Evolutionary conservation across 2,888 invertebrate genomes (phyloP).

Genomic region (Trachelus troglodyta): DNA sequence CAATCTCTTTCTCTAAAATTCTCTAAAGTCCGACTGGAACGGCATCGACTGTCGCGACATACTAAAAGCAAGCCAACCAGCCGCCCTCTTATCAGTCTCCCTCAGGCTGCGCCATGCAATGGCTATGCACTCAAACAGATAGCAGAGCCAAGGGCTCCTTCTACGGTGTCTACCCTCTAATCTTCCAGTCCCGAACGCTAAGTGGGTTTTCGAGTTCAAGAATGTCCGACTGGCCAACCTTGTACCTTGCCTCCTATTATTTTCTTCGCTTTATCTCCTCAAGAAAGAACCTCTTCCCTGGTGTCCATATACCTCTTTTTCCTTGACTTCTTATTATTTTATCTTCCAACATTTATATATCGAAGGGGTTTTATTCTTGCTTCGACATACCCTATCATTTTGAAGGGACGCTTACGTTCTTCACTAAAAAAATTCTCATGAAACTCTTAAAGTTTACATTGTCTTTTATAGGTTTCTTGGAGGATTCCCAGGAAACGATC

Average conservation of each 20-base stretch:
- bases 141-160: conserved; percentile 25
- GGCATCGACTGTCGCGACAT: conserved; percentile 30
- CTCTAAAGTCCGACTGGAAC: neutral
- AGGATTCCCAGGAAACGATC: neutral
- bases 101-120: conserved; percentile 23
- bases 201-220: conserved; percentile 61
- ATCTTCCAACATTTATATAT: neutral
- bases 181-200: conserved; percentile 50
- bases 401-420: neutral
- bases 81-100: conserved; percentile 48
- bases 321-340: conserved; percentile 10
- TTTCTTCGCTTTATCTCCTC: conserved; percentile 1
- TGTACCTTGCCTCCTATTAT: conserved; percentile 13
- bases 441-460: neutral
- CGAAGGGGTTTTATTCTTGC: neutral
- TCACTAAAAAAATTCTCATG: neutral
- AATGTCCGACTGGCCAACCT: conserved; percentile 33
- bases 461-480: neutral
- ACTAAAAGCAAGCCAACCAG: conserved; percentile 37
- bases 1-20: neutral
- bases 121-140: conserved; percentile 30
- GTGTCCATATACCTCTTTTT: conserved; percentile 10
- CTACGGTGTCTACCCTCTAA: conserved; percentile 51
- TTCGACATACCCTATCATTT: neutral
- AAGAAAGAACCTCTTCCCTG: conserved; percentile 13